phyloP scores from a whole-genome alignment of 2,797 vertebrate genomes.

The Hirundo rustica region DNA sequence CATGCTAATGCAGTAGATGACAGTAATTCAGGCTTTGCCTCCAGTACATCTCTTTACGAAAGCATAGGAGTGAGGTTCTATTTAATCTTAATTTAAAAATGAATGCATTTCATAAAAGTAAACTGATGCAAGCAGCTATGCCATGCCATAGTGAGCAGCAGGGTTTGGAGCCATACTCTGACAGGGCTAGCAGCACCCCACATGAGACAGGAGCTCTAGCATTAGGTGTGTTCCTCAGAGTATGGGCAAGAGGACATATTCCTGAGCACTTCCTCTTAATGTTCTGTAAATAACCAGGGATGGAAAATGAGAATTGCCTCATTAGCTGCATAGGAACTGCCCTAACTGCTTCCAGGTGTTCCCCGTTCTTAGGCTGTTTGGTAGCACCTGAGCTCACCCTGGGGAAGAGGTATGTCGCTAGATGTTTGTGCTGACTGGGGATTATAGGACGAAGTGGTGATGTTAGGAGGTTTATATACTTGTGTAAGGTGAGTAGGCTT shows the following conservation, averaged over 20 bases:
- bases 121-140: not conserved
- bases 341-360: not conserved
- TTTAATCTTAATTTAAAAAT: not conserved
- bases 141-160: not conserved
- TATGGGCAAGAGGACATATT: accelerated
- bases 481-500: not conserved
- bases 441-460: accelerated
- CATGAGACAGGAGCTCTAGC: accelerated
- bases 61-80: not conserved
- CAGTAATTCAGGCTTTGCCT: not conserved
- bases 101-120: not conserved
- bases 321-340: not conserved
- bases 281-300: not conserved
- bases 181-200: not conserved
- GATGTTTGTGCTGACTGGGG: not conserved
- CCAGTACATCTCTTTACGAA: not conserved
- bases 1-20: not conserved
- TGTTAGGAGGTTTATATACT: not conserved
- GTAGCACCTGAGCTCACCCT: not conserved
- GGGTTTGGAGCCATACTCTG: accelerated
- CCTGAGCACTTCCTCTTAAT: not conserved
- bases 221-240: accelerated
- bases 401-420: not conserved
- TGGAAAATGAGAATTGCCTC: not conserved
- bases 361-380: not conserved